phyloP scores from a whole-genome alignment of 2,888 invertebrate genomes.

The Nudaria mundana region DNA sequence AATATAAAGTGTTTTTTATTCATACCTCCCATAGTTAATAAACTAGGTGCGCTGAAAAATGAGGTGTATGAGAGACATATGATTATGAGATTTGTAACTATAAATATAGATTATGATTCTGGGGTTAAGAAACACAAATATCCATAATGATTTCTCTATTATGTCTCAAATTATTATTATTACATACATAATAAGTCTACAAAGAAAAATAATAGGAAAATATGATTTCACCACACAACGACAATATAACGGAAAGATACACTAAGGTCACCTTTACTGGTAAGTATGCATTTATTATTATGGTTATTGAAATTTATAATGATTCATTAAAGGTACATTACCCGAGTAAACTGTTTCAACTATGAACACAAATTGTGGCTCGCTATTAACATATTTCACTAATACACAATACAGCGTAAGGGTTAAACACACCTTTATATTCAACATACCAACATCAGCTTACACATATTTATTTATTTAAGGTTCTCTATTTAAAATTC shows the following conservation, averaged over 20 bases:
- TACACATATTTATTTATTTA: too few species aligned
- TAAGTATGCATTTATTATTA: slow-evolving; percentile 62
- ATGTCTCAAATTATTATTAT: slow-evolving; percentile 68
- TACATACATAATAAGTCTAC: slow-evolving; percentile 55
- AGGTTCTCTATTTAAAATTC: slow-evolving; percentile 48
- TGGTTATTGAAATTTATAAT: slow-evolving; percentile 69
- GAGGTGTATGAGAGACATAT: too few species aligned
- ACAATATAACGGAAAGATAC: slow-evolving; percentile 45
- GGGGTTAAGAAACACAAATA: slow-evolving; percentile 63
- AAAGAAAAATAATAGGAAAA: slow-evolving; percentile 57
- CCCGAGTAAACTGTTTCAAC: slow-evolving; percentile 66
- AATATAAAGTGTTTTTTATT: too few species aligned
- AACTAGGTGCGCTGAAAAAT: too few species aligned
- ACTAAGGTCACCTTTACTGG: slow-evolving; percentile 51
- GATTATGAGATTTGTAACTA: too few species aligned
- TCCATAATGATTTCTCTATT: slow-evolving; percentile 57
- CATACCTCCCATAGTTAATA: too few species aligned
- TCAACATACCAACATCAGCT: slow-evolving; percentile 57
- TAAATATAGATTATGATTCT: too few species aligned
- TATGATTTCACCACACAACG: slow-evolving; percentile 71
- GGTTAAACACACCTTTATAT: slow-evolving; percentile 52
- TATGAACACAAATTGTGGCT: slow-evolving; percentile 79
- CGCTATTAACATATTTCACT: slow-evolving; percentile 63
- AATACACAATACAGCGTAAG: slow-evolving; percentile 61
- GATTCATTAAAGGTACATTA: slow-evolving; percentile 51